Conservation (phyloP, 1,140 invertebrate genomes). For the Adoxophyes honmai region DNA sequence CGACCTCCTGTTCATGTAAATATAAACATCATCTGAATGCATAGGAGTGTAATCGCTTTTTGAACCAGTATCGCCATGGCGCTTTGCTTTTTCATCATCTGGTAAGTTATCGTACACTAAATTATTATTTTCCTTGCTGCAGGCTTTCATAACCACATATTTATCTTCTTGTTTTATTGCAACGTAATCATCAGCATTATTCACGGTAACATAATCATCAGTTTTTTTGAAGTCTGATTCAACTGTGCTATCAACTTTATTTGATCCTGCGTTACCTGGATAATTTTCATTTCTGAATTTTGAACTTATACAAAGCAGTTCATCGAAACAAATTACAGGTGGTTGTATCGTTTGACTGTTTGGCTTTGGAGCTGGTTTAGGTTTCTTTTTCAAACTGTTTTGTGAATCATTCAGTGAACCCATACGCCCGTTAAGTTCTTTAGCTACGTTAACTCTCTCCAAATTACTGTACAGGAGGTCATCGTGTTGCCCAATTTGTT, state of each 20-base stretch:
- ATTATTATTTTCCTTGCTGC: neutral
- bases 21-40: neutral
- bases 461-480: too few species aligned
- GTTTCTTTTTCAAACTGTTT: conserved; percentile 14
- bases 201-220: neutral
- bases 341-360: neutral
- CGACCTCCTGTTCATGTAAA: neutral
- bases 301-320: neutral
- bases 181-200: too few species aligned
- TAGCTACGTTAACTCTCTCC: too few species aligned
- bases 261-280: neutral
- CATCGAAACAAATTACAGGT: neutral
- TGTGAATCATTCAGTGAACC: neutral
- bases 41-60: neutral
- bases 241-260: neutral
- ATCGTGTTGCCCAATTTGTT: too few species aligned
- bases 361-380: conserved; percentile 16
- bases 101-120: conserved; percentile 9
- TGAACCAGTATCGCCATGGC: neutral
- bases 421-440: neutral
- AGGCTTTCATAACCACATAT: too few species aligned
- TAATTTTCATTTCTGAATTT: neutral
- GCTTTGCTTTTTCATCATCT: conserved; percentile 22
- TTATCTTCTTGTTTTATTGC: too few species aligned
- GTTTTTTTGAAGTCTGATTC: neutral